Evolutionary conservation across 2,888 invertebrate genomes (phyloP), one percentile per base, ranked within the genome.

Genomic region (Punctoribates punctum): DNA sequence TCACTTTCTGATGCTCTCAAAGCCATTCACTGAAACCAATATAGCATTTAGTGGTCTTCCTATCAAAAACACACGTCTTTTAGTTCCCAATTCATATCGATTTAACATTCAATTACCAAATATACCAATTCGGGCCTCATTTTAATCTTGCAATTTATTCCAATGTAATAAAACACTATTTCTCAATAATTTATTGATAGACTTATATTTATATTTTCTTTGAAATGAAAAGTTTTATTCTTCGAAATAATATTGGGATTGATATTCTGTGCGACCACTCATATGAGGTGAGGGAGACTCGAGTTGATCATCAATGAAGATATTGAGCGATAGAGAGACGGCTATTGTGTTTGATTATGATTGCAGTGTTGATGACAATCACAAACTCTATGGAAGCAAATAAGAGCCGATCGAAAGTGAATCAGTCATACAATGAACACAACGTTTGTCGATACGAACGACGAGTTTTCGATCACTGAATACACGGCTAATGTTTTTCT

Each of bases 301-400:
- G 62, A 29, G 62, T 29, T 62, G 29, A 17, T 54, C 8, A 42
- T 9, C 13, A 42, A 13, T 54, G n/a, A 11, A n/a, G 29, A 62
- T 62, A 20, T 62, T 27, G 29, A 6, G 20, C 5, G 1, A 62
- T 6, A 62, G 15, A 62, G n/a, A n/a, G n/a, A n/a, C n/a, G n/a
- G n/a, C 62, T 62, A 62, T 62, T 62, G 62, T 62, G 23, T 54
- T 54, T 42, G 62, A 62, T 62, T 62, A 62, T 34, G 62, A 62
- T 29, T 29, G 62, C 62, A 34, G 4, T 62, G 13, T 6, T 62
- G 62, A 62, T 62, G 62, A 62, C 62, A 62, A 29, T 29, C 62
- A 62, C 60, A 60, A 23, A 17, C 60, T 23, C 17, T 29, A 62
- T 62, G 62, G 15, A 34, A 29, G n/a, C 62, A 62, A 62, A 62